Evolutionary conservation across 2,888 invertebrate genomes (phyloP).

Genomic region (Margaritifera margaritifera): DNA sequence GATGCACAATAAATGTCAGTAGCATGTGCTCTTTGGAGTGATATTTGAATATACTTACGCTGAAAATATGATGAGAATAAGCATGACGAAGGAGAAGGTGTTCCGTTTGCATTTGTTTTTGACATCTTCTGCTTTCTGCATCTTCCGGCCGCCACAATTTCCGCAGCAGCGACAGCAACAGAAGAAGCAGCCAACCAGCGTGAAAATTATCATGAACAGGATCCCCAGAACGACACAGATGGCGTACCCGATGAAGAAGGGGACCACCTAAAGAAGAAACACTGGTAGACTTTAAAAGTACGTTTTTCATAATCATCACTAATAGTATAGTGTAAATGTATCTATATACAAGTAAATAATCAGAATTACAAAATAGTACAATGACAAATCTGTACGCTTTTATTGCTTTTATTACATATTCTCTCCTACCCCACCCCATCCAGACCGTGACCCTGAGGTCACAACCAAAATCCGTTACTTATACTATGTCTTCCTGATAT

Average conservation of each 20-base stretch:
- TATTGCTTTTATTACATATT: no score
- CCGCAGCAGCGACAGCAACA: slow-evolving; percentile 66
- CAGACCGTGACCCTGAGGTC: no score
- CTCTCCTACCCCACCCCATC: no score
- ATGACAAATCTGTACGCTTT: no score
- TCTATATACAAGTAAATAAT: no score
- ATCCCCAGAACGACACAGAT: slow-evolving; percentile 55
- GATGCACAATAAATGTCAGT: no score
- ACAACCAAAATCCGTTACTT: no score
- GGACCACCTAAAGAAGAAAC: slow-evolving; percentile 46
- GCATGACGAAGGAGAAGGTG: slow-evolving; percentile 40
- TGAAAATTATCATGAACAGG: slow-evolving; percentile 58
- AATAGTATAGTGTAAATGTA: neutral
- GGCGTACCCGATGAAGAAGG: slow-evolving; percentile 50
- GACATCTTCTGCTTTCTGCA: slow-evolving; percentile 39
- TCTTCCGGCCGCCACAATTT: slow-evolving; percentile 64
- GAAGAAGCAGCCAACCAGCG: slow-evolving; percentile 61
- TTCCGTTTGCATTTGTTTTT: slow-evolving; percentile 40
- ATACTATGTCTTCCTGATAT: no score
- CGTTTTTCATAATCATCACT: neutral
- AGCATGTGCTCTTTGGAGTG: no score
- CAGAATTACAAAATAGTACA: no score
- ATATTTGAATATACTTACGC: slow-evolving; percentile 36
- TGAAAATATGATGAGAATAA: slow-evolving; percentile 38
- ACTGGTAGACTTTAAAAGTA: neutral